phyloP scores from a whole-genome alignment of 2,888 invertebrate genomes.

The Callosobruchus maculatus region DNA sequence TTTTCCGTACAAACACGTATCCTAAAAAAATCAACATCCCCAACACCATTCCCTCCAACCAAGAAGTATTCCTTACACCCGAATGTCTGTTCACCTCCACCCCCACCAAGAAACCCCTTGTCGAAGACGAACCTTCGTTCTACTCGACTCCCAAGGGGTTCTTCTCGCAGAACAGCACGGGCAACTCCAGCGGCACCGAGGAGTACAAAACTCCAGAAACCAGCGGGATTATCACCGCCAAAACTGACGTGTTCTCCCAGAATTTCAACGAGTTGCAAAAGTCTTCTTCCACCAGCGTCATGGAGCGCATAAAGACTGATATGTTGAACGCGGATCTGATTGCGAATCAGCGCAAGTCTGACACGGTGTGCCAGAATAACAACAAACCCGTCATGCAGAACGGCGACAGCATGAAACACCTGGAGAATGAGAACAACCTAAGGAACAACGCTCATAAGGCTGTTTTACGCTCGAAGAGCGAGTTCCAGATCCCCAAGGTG shows the following conservation, averaged over 20 bases:
- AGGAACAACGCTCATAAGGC: constrained; percentile 22
- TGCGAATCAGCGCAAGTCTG: constrained; percentile 14
- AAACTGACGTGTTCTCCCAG: constrained; percentile 34
- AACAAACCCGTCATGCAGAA: constrained; percentile 18
- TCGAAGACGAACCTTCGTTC: constrained; percentile 11
- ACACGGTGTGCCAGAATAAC: constrained; percentile 7
- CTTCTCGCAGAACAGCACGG: constrained; percentile 34
- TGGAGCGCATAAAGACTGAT: constrained; percentile 25
- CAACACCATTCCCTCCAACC: constrained; percentile 29
- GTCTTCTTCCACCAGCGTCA: constrained; percentile 36
- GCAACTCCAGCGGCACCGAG: constrained; percentile 36
- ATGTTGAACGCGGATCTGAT: constrained; percentile 10
- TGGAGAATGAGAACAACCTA: constrained; percentile 19
- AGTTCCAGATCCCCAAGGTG: constrained; percentile 41
- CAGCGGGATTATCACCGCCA: constrained; percentile 7
- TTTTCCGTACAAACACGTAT: constrained; percentile 32
- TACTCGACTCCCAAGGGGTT: constrained; percentile 31
- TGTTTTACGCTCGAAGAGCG: constrained; percentile 44
- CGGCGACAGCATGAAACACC: constrained; percentile 12
- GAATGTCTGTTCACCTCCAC: constrained; percentile 18
- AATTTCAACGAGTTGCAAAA: constrained; percentile 41
- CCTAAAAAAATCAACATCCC: constrained; percentile 37
- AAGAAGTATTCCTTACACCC: constrained; percentile 26
- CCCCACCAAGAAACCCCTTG: constrained; percentile 13
- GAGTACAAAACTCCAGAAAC: constrained; percentile 42